These are phyloP conservation scores for Lepilemur ruficaudatus DNA, from an alignment of 2,797 vertebrate species.

Conservation along the genomic window DNA sequence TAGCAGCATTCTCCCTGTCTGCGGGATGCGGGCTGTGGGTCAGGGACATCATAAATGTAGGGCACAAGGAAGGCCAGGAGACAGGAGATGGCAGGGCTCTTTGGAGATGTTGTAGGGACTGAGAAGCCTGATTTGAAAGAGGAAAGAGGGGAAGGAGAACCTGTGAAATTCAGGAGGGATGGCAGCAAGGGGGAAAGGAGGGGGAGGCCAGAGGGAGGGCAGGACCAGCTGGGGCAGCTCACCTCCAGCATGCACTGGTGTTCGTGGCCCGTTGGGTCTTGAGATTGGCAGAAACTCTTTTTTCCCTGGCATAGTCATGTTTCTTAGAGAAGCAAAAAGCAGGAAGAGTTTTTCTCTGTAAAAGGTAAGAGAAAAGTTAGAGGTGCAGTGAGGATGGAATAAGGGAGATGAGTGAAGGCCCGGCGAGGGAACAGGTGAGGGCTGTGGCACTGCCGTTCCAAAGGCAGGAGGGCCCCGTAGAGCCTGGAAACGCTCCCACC, in stretches of 20 bases:
- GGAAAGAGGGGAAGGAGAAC: neutral
- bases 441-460: neutral
- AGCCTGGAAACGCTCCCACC: neutral
- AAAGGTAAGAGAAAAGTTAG: neutral
- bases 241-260: neutral
- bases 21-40: neutral
- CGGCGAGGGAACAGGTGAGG: neutral
- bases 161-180: neutral
- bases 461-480: rapidly evolving
- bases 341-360: neutral
- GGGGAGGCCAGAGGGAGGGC: neutral
- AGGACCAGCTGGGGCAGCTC: neutral
- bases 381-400: neutral
- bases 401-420: neutral
- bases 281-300: neutral
- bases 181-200: neutral
- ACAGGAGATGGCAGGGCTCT: neutral
- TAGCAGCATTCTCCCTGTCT: neutral
- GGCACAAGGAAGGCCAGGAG: neutral
- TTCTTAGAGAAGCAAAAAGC: neutral
- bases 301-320: neutral
- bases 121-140: neutral
- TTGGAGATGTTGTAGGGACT: neutral
- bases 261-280: no score
- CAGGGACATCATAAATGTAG: neutral